Evolutionary conservation across 1,140 invertebrate genomes (phyloP).

Genomic region (Epicauta chinensis): DNA sequence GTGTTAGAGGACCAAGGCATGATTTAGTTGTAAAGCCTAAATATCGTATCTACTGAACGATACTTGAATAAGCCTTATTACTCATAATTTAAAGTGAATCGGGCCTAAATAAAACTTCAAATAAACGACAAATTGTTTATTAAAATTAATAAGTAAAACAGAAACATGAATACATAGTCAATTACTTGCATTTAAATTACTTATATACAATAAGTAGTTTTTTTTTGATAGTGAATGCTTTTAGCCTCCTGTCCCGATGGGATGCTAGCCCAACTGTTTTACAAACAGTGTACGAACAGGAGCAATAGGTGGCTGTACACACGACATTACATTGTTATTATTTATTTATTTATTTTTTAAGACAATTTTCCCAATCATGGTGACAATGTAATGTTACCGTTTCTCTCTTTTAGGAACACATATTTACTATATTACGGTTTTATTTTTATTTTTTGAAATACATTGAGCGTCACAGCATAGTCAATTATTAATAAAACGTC

Average conservation of each 20-base stretch:
- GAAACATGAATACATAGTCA: conserved; percentile 43
- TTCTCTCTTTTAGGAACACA: conserved; percentile 13
- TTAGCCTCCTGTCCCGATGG: conserved; percentile 35
- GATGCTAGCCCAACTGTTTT: too few species aligned
- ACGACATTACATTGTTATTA: conserved; percentile 25
- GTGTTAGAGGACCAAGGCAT: too few species aligned
- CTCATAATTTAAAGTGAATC: too few species aligned
- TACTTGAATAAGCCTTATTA: too few species aligned
- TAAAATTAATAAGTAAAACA: conserved; percentile 45
- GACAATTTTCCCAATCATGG: conserved; percentile 23
- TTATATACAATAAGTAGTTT: conserved; percentile 37
- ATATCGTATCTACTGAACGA: too few species aligned
- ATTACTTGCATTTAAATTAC: conserved; percentile 38
- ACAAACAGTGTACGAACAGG: conserved; percentile 15
- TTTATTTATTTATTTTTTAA: conserved; percentile 9
- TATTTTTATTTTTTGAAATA: conserved; percentile 15
- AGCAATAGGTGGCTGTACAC: conserved; percentile 29
- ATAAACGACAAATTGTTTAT: conserved; percentile 43
- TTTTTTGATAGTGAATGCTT: too few species aligned
- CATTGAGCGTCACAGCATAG: conserved; percentile 21
- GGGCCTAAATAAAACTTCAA: too few species aligned
- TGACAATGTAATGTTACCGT: conserved; percentile 38
- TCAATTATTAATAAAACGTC: not conserved
- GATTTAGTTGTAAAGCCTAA: too few species aligned
- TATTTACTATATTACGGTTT: conserved; percentile 15